Evolutionary conservation across 2,797 vertebrate species (phyloP), one percentile per base, ranked within the genome.

Genomic region (Macropus fuliginosus): DNA sequence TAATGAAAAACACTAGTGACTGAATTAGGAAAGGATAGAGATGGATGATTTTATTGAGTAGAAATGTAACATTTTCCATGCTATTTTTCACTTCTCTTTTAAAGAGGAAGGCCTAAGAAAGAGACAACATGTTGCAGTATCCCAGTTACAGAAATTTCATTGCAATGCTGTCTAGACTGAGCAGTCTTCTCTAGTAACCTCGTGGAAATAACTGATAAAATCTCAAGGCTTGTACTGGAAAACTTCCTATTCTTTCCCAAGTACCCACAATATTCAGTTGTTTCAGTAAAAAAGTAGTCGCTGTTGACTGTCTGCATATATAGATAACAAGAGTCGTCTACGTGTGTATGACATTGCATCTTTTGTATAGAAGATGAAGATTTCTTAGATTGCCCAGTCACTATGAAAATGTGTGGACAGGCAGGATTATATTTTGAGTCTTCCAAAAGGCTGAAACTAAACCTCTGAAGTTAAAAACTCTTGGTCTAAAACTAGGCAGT

Each of bases 1-100:
- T 98, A 97, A 93, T 95, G 90, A 96, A 98, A 97, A 96, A 97
- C 81, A 28, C 91, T 94, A 46, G 95, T 97, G 96, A 91, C 96
- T 97, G 93, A 96, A 55, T 91, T 46, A 92, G 92, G 81, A 62
- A 24, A 59, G 54, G 46, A 91, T 31, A 91, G 54, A 95, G 46
- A 57, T 91, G 97, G 94, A 93, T 97, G 50, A 92, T 95, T 97
- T 40, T 96, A 96, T 96, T 96, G 95, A 97, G 96, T 94, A 95
- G 62, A 97, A 94, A 97, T 96, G 55, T 95, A 97, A 59, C 96
- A 94, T 56, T 93, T 40, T 54, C 62, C 92, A 55, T 95, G 46
- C 81, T 5, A 5, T 55, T 91, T 96, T 92, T 9, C 50, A 89
- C 50, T 94, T 96, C 93, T 92, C 55, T 28, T 95, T 95, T n/a